phyloP scores from a whole-genome alignment of 2,888 invertebrate species.

The Strigamia transsilvanica region DNA sequence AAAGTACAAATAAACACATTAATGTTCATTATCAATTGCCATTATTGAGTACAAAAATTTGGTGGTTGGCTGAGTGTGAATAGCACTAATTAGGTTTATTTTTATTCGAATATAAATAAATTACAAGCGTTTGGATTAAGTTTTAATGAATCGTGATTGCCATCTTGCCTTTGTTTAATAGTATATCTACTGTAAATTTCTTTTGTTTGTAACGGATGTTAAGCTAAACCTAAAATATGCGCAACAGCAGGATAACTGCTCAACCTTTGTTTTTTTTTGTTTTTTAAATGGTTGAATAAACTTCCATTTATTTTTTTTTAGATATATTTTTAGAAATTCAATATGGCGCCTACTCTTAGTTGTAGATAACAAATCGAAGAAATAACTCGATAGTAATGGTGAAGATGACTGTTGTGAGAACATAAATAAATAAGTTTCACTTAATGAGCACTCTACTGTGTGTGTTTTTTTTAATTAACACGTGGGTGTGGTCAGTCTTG shows the following conservation, averaged over 20 bases:
- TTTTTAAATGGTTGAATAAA: not conserved
- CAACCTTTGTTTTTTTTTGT: not conserved
- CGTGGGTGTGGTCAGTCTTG: conserved; percentile 43
- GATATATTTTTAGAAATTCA: not conserved
- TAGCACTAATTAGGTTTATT: not conserved
- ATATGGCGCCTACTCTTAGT: not conserved
- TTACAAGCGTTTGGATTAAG: not conserved
- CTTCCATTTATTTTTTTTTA: not conserved
- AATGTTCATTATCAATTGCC: not conserved
- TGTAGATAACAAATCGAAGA: not conserved
- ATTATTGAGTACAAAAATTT: not conserved
- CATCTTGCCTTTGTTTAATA: not conserved
- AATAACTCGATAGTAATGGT: conserved; percentile 26
- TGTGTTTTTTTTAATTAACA: conserved; percentile 12
- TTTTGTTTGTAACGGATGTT: no score
- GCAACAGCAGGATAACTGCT: not conserved
- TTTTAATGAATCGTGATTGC: not conserved
- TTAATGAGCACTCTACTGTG: conserved; percentile 35
- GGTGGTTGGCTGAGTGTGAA: not conserved
- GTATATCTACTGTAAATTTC: not conserved
- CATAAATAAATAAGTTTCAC: conserved; percentile 44
- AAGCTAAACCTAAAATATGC: no score
- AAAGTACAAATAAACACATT: not conserved
- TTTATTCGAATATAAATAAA: not conserved
- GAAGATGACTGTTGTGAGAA: conserved; percentile 20